These are phyloP conservation scores for Leptinotarsa tumamoca DNA, from an alignment of 2,888 invertebrate genomes.

Conservation along the genomic window DNA sequence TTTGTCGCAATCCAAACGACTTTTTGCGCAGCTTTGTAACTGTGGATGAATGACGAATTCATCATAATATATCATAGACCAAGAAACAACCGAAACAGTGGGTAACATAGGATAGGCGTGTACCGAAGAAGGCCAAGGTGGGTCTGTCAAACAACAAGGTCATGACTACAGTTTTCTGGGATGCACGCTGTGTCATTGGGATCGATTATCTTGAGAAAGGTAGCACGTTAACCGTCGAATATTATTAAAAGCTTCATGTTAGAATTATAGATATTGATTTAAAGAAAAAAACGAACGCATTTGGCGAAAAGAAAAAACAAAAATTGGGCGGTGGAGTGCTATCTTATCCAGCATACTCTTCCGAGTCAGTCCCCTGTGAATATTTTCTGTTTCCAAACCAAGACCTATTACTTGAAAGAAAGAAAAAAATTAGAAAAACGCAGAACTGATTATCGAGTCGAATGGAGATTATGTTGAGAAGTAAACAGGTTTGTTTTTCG, in stretches of 20 bases:
- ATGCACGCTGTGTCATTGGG: conserved; percentile 22
- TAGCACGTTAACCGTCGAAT: conserved; percentile 8
- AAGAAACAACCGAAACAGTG: conserved; percentile 34
- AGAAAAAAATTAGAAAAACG: too few species aligned
- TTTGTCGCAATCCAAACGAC: conserved; percentile 35
- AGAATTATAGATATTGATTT: not conserved
- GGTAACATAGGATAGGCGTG: conserved; percentile 22
- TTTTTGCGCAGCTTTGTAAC: conserved; percentile 39
- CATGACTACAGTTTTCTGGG: conserved; percentile 28
- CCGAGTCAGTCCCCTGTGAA: too few species aligned
- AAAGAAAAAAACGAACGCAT: not conserved
- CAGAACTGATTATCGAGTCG: too few species aligned
- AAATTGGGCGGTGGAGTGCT: too few species aligned
- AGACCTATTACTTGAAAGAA: too few species aligned
- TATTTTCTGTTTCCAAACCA: too few species aligned
- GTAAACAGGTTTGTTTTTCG: too few species aligned
- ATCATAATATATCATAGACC: conserved; percentile 27
- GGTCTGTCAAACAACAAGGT: conserved; percentile 34
- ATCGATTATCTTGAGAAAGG: conserved; percentile 19
- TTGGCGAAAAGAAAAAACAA: not conserved
- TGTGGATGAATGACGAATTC: conserved; percentile 35
- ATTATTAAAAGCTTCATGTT: not conserved
- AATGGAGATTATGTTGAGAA: too few species aligned
- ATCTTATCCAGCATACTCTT: too few species aligned
- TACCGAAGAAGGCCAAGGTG: not conserved